Conservation (phyloP, 2,113 vertebrate species). For the Saguinus midas region DNA sequence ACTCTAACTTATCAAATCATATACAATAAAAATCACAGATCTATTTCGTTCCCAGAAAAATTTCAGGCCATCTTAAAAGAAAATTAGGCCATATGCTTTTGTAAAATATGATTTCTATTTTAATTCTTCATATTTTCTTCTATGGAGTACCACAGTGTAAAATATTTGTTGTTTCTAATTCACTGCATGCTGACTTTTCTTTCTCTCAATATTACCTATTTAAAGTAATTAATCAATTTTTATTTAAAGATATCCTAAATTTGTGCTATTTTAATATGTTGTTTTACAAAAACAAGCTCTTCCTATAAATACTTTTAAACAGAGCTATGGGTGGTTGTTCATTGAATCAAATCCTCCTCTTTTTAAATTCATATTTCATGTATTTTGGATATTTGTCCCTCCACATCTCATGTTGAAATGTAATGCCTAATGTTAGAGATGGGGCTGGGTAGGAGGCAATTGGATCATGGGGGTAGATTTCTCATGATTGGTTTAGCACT, state of each 20-base stretch:
- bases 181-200: not conserved
- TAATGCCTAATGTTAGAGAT: too few species aligned
- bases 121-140: not conserved
- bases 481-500: too few species aligned
- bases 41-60: not conserved
- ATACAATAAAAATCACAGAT: not conserved
- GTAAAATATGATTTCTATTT: not conserved
- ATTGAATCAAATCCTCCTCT: not conserved
- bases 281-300: not conserved
- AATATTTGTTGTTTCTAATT: not conserved
- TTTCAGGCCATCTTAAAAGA: not conserved
- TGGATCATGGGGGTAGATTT: too few species aligned
- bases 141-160: not conserved
- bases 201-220: not conserved
- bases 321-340: not conserved
- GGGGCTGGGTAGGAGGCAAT: too few species aligned
- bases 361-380: not conserved
- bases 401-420: too few species aligned
- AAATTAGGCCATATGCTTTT: not conserved
- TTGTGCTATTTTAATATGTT: not conserved
- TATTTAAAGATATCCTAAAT: not conserved
- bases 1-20: not conserved
- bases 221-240: not conserved
- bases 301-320: not conserved
- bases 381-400: too few species aligned